Percentiles rank a stretch among this genome's conserved stretches.
These are phyloP conservation scores for Hemithea aestivaria DNA, from an alignment of 2,888 invertebrate genomes.

Conservation along the genomic window DNA sequence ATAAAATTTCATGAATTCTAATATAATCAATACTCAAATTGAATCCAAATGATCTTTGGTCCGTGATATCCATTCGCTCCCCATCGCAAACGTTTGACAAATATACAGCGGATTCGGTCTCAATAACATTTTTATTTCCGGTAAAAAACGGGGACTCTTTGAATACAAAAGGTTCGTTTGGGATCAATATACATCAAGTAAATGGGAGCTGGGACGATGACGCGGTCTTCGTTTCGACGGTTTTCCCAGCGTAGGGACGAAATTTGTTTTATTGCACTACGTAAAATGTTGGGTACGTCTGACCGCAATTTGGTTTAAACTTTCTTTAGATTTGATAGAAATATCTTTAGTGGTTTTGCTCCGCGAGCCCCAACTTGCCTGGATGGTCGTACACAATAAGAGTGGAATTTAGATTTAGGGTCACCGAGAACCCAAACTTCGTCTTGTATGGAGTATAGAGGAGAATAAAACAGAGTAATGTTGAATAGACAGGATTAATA, in stretches of 20 bases:
- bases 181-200: conserved; percentile 54
- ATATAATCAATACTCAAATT: conserved; percentile 4
- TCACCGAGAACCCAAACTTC: no score
- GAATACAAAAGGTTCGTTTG: conserved; percentile 44
- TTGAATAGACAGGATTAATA: no score
- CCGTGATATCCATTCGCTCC: no score
- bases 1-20: no score
- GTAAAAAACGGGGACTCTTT: conserved; percentile 37
- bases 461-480: no score
- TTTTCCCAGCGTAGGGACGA: background rate
- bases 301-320: background rate
- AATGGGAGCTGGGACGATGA: conserved; percentile 42
- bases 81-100: no score
- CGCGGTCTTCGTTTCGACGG: conserved; percentile 21
- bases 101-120: conserved; percentile 11
- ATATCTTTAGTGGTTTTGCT: no score
- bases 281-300: conserved; percentile 4
- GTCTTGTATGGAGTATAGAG: no score
- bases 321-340: no score
- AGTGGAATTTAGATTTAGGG: no score
- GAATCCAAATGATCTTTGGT: background rate
- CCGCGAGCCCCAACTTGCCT: no score
- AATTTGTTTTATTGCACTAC: conserved; percentile 13
- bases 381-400: no score
- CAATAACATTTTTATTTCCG: conserved; percentile 38